Conservation (phyloP, 2,888 invertebrate genomes). For the Pterostichus niger region DNA sequence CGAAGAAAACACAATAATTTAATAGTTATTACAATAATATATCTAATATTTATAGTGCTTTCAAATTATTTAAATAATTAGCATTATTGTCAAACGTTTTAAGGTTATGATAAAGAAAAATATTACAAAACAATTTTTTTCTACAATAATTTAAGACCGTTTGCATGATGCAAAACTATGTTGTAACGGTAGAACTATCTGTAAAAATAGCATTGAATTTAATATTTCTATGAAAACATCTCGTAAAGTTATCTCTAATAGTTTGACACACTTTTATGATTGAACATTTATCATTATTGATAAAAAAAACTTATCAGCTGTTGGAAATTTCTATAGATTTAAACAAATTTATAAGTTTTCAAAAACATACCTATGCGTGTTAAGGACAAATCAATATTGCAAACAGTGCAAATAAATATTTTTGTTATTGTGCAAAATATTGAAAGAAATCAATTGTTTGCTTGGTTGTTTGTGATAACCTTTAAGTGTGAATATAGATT, state of each 20-base stretch:
- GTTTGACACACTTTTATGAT: slow-evolving; percentile 4
- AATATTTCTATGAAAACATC: neutral
- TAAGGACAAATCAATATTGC: neutral
- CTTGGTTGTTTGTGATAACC: neutral
- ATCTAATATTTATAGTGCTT: too few species aligned
- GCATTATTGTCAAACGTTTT: too few species aligned
- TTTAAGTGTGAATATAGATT: neutral
- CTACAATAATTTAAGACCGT: too few species aligned
- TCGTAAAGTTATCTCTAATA: neutral
- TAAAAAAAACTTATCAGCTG: slow-evolving; percentile 11
- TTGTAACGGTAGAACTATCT: too few species aligned
- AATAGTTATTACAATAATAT: too few species aligned
- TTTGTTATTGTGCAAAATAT: neutral
- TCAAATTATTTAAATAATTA: too few species aligned
- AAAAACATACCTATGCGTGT: neutral
- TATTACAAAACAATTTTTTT: too few species aligned
- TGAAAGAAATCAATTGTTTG: neutral
- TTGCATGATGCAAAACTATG: too few species aligned
- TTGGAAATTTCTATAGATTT: neutral
- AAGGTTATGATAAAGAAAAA: too few species aligned
- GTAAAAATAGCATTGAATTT: neutral
- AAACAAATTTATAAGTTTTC: neutral
- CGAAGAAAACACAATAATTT: too few species aligned
- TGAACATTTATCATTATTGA: slow-evolving; percentile 23
- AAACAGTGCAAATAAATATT: neutral